A percentile compares a stretch with the other conserved stretches of the same genome.
Evolutionary conservation across 2,797 vertebrate genomes (phyloP).

Genomic region (Taenioides sp.): DNA sequence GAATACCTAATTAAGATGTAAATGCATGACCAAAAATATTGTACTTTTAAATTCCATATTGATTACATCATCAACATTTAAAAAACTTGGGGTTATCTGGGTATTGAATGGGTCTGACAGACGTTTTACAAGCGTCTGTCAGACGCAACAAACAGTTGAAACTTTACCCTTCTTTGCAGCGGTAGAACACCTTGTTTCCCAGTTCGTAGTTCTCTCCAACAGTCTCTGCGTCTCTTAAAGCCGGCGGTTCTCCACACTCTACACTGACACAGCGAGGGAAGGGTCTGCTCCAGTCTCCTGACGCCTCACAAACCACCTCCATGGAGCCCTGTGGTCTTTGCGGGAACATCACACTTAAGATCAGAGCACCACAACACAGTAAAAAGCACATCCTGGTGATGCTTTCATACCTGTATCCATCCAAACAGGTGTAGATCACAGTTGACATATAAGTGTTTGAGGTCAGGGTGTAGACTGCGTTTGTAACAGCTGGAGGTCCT

Average conservation of each 20-base stretch:
- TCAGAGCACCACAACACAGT: constrained; percentile 17
- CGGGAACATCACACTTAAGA: constrained; percentile 43
- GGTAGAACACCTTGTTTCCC: constrained; percentile 85
- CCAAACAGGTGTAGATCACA: constrained; percentile 82
- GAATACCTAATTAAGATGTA: no score
- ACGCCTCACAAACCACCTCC: constrained; percentile 83
- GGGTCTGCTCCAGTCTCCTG: constrained; percentile 86
- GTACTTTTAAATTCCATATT: no score
- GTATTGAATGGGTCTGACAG: neutral
- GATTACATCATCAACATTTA: no score
- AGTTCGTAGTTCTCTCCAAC: constrained; percentile 85
- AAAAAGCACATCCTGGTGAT: neutral
- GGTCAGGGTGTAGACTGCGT: constrained; percentile 79
- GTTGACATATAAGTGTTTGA: constrained; percentile 86
- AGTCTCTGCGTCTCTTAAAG: constrained; percentile 81
- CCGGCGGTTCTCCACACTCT: constrained; percentile 84
- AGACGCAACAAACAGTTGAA: neutral
- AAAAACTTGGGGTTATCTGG: neutral
- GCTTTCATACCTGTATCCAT: constrained; percentile 88
- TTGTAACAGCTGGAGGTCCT: constrained; percentile 74
- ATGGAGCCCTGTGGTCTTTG: constrained; percentile 88
- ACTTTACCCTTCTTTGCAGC: constrained; percentile 94
- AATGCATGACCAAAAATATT: no score
- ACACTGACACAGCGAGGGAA: constrained; percentile 82
- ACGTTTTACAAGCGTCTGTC: neutral